Percentiles rank a stretch among this genome's conserved stretches.
Conservation (phyloP, 2,888 invertebrate species). For the Amblyteles armatorius region DNA sequence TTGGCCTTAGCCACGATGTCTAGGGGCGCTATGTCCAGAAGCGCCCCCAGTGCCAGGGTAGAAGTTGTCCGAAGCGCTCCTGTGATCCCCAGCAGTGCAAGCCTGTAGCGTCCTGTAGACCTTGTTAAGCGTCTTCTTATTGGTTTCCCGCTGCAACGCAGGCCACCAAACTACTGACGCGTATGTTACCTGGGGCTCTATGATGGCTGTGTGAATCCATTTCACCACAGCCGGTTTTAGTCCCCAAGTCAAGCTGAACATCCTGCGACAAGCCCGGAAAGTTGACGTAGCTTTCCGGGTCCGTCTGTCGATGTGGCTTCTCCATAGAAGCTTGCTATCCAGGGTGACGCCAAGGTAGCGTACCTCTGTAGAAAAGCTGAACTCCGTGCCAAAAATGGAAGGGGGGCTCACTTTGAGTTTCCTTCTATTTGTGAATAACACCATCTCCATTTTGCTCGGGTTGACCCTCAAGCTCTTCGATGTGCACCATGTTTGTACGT, state of each 20-base stretch:
- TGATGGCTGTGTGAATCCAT: conserved; percentile 17
- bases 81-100: no score
- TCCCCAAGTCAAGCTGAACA: conserved; percentile 57
- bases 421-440: conserved; percentile 9
- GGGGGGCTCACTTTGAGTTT: conserved; percentile 9
- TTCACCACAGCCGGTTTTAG: conserved; percentile 54
- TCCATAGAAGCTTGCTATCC: conserved; percentile 24
- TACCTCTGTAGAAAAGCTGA: background rate
- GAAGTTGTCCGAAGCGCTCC: no score
- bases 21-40: background rate
- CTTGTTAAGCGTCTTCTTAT: no score
- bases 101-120: no score
- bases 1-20: background rate
- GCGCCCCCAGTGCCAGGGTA: no score
- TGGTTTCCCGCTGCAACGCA: no score
- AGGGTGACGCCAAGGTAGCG: background rate
- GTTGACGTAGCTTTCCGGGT: conserved; percentile 28
- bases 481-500: no score
- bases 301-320: conserved; percentile 33
- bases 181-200: conserved; percentile 7
- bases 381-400: conserved; percentile 17
- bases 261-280: conserved; percentile 48
- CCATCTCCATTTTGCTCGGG: conserved; percentile 14
- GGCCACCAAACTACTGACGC: no score
- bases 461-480: no score